phyloP scores from a whole-genome alignment of 2,888 invertebrate species.

The Troides helena region DNA sequence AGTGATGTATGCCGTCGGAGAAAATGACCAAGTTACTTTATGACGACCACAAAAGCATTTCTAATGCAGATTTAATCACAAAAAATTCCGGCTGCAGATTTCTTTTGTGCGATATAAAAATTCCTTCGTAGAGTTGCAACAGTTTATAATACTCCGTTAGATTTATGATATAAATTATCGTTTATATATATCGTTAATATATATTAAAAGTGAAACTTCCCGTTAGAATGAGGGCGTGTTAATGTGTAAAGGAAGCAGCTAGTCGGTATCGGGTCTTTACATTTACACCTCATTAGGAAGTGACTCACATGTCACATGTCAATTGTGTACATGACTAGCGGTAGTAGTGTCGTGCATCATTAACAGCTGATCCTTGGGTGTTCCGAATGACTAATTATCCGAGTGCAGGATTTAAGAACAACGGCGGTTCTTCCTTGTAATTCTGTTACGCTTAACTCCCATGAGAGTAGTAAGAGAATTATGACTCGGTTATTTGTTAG shows the following conservation, averaged over 20 bases:
- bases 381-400: conserved; percentile 36
- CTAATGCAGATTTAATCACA: conserved; percentile 2
- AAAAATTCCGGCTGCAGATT: not conserved
- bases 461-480: too few species aligned
- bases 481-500: too few species aligned
- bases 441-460: too few species aligned
- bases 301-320: conserved; percentile 64
- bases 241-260: conserved; percentile 15
- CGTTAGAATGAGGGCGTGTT: conserved; percentile 1
- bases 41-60: not conserved
- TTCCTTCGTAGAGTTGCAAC: not conserved
- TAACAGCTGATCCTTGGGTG: conserved; percentile 25
- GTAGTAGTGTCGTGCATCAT: conserved; percentile 10
- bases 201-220: conserved; percentile 11
- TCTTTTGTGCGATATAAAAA: not conserved
- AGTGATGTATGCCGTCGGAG: too few species aligned
- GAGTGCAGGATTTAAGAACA: not conserved
- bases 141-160: too few species aligned
- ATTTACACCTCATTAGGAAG: conserved; percentile 58
- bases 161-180: not conserved
- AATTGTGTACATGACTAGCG: conserved; percentile 53
- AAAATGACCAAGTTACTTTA: not conserved
- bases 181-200: not conserved
- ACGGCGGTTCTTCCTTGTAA: too few species aligned
- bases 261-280: conserved; percentile 37